phyloP scores from a whole-genome alignment of 2,888 invertebrate genomes.

The Synergus gifuensis region DNA sequence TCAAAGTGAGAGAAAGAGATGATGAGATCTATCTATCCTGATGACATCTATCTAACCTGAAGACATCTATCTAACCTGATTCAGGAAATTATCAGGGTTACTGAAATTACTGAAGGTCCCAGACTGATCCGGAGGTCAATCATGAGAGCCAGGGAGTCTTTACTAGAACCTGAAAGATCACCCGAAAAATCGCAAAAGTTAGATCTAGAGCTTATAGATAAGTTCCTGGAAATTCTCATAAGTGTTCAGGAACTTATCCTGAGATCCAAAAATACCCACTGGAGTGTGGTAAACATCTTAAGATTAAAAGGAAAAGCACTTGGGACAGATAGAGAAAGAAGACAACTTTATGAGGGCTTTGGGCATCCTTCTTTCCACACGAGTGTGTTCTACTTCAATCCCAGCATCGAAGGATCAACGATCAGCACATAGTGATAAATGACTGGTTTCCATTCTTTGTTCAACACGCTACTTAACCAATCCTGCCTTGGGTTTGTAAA shows the following conservation, averaged over 20 bases:
- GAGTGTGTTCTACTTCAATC: slow-evolving; percentile 24
- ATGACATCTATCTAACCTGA: not conserved
- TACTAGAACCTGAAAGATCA: too few relatives aligned
- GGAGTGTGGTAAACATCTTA: too few relatives aligned
- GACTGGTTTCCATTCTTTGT: not conserved
- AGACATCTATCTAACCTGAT: not conserved
- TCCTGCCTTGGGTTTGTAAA: slow-evolving; percentile 13
- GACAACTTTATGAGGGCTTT: not conserved
- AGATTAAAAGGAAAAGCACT: not conserved
- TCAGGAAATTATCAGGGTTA: not conserved
- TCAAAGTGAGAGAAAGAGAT: not conserved
- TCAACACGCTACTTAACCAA: not conserved
- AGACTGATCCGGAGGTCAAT: not conserved
- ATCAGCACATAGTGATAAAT: not conserved
- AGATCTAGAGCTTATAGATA: too few relatives aligned
- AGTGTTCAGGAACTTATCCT: too few relatives aligned
- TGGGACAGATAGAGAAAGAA: not conserved
- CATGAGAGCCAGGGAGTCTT: not conserved
- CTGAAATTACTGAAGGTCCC: not conserved
- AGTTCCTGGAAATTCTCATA: too few relatives aligned
- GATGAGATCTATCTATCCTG: not conserved
- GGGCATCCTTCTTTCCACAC: not conserved
- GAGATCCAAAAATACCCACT: too few relatives aligned
- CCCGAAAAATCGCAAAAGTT: too few relatives aligned
- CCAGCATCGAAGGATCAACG: slow-evolving; percentile 19